Evolutionary conservation across 2,797 vertebrate genomes (phyloP).

Genomic region (Melanotaenia nigrans): DNA sequence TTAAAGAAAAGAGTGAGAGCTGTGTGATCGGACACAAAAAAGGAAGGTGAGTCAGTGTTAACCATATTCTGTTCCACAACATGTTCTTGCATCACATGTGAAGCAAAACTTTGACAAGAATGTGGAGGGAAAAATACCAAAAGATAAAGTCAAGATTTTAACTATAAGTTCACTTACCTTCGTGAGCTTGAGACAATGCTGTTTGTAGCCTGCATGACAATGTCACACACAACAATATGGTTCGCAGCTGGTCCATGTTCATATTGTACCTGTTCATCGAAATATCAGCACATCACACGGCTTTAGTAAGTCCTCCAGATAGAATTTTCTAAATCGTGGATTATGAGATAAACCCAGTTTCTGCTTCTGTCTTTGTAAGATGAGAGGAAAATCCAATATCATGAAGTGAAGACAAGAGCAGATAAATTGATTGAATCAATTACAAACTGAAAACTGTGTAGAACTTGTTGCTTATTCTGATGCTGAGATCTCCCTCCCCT

Average conservation of each 20-base stretch:
- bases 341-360: background rate
- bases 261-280: conserved; percentile 33
- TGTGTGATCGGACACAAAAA: conserved; percentile 17
- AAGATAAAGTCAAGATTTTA: conserved; percentile 5
- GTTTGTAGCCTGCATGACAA: conserved; percentile 56
- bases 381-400: background rate
- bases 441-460: conserved; percentile 42
- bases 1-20: conserved; percentile 13
- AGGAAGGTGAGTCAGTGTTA: background rate
- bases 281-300: conserved; percentile 51
- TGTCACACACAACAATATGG: conserved; percentile 61
- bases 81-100: background rate
- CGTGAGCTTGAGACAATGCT: conserved; percentile 70
- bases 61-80: background rate
- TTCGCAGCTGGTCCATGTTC: conserved; percentile 68
- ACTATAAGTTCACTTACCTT: conserved; percentile 69
- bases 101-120: background rate
- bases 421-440: conserved; percentile 44
- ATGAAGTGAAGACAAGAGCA: conserved; percentile 6
- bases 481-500: conserved; percentile 68
- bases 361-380: background rate
- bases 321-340: background rate
- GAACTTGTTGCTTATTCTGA: conserved; percentile 67
- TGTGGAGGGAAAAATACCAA: background rate
- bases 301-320: conserved; percentile 4